Base-by-base conservation (phyloP, 1,140 invertebrate genomes). In the Drosophila bocki region DNA sequence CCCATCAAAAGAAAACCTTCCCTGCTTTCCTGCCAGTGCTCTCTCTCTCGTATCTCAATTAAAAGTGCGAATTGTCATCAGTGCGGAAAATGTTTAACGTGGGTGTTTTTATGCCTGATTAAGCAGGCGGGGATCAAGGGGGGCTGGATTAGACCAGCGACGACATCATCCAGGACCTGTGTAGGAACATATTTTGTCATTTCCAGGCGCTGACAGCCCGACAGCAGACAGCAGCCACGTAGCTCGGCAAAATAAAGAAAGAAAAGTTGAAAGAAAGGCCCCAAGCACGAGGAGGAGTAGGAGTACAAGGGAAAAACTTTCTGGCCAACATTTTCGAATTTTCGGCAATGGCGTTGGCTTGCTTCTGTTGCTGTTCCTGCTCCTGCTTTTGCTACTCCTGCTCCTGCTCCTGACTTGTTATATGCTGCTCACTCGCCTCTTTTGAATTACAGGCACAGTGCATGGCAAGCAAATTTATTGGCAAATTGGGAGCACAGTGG, bases 381-480 rank as follows among this genome's bases (percentile, higher is more conserved):
- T 39, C 2, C 0, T 45, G 9, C 42, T 13, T 7, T 7, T 17
- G 41, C 41, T 42, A n/a, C n/a, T 33, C 9, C n/a, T 19, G n/a
- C 45, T 47, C 7, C 33, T 11, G 41, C 44, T 37, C 17, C 22
- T 42, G 22, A 39, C 33, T 29, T 58, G 54, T 47, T 57, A 19
- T 71, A 41, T 50, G 39, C 59, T 19, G 53, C 69, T 54, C 56
- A 67, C 29, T 65, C 70, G 64, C 62, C 68, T 45, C 75, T 67
- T 67, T 87, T 87, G 81, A 88, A 90, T 81, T 88, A 88, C 84
- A 37, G 70, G 64, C 83, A 54, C 53, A 82, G 67, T 80, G 83
- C 71, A 80, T 83, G 85, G 80, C 85, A 88, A 68, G 84, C 85
- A 88, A 88, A 88, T 88, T 88, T 88, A 88, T 88, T 88, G 84